phyloP scores from a whole-genome alignment of 2,888 invertebrate genomes.

The Drosophila flavopinicola region DNA sequence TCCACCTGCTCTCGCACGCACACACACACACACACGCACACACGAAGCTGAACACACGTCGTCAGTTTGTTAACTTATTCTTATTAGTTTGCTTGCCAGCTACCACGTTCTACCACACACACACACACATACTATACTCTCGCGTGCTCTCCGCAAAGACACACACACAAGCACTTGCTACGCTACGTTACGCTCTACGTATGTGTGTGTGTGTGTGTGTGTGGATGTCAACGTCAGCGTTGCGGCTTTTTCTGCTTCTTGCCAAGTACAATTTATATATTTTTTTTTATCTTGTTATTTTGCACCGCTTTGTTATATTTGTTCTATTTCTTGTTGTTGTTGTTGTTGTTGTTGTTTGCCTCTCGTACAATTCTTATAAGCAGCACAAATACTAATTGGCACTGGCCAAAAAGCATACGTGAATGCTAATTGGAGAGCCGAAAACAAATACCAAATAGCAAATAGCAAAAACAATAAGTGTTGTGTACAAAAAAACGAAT shows the following conservation, averaged over 20 bases:
- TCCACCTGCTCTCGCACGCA: not conserved
- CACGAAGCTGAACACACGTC: constrained; percentile 61
- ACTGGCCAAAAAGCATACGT: constrained; percentile 46
- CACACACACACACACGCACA: constrained; percentile 3
- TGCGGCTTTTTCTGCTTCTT: constrained; percentile 78
- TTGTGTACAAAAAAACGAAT: constrained; percentile 5
- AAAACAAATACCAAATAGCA: too few relatives aligned
- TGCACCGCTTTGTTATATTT: constrained; percentile 69
- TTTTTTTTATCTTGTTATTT: constrained; percentile 58
- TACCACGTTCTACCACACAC: constrained; percentile 66
- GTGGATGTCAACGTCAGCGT: constrained; percentile 73
- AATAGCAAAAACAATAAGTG: constrained; percentile 24
- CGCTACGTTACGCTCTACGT: constrained; percentile 10
- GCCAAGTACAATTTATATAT: constrained; percentile 32
- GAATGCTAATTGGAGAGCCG: constrained; percentile 27
- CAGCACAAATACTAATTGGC: constrained; percentile 60
- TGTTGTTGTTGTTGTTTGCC: too few relatives aligned
- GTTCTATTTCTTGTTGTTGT: not conserved
- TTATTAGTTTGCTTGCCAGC: constrained; percentile 47
- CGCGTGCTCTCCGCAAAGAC: constrained; percentile 6
- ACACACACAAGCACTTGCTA: constrained; percentile 5
- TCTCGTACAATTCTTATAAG: constrained; percentile 67
- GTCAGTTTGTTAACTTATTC: constrained; percentile 77
- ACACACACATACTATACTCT: constrained; percentile 21
- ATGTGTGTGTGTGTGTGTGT: constrained; percentile 15